phyloP scores from a whole-genome alignment of 37 sponge, comb jelly and placozoan species.

The Lycopodina hypogea region DNA sequence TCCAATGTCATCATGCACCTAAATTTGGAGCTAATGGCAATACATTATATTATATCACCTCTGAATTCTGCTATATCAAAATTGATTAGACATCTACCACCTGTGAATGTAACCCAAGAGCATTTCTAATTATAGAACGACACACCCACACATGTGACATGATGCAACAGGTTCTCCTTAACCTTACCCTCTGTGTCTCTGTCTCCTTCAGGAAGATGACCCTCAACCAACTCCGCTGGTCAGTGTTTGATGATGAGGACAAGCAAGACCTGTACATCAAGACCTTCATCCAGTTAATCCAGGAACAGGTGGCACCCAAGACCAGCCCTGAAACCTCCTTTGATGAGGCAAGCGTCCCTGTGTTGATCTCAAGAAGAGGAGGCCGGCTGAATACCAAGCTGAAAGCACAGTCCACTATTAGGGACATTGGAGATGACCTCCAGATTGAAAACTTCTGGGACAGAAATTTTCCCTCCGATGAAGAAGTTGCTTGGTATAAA shows the following conservation, averaged over 20 bases:
- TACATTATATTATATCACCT: no score
- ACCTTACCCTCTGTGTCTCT: not conserved
- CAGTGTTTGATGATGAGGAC: constrained; percentile 40
- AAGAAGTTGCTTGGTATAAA: constrained; percentile 61
- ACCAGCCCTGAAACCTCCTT: no score
- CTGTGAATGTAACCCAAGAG: no score
- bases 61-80: no score
- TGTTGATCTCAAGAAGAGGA: not conserved
- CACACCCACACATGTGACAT: no score
- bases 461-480: constrained; percentile 62
- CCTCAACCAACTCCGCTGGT: constrained; percentile 51
- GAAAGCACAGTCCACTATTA: constrained; percentile 8
- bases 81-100: no score
- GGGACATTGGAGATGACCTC: not conserved
- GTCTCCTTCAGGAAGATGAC: constrained; percentile 64
- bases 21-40: no score
- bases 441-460: constrained; percentile 73
- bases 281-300: constrained; percentile 29
- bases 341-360: not conserved
- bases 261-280: constrained; percentile 2
- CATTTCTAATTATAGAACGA: no score
- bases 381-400: constrained; percentile 46
- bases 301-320: constrained; percentile 19
- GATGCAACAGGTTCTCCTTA: no score
- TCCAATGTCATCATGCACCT: no score